These are phyloP conservation scores for Lanius ludovicianus DNA, from an alignment of 2,113 vertebrate genomes.

Conservation along the genomic window DNA sequence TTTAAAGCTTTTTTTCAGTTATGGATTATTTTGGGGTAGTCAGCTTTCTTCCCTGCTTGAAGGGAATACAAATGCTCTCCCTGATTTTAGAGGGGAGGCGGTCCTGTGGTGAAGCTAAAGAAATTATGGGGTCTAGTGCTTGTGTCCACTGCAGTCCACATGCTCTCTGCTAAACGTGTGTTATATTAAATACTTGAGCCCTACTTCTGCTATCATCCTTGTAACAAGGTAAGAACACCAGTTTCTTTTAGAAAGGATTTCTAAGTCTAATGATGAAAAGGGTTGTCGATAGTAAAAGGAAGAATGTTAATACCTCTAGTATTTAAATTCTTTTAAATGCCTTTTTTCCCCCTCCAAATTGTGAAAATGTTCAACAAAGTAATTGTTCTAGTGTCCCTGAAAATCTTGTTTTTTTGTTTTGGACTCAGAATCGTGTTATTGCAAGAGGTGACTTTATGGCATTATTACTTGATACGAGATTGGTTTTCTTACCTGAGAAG, in stretches of 20 bases:
- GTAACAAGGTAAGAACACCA: neutral
- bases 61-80: neutral
- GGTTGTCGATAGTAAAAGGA: neutral
- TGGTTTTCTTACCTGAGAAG: neutral
- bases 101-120: neutral
- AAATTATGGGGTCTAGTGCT: neutral
- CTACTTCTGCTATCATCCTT: neutral
- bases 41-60: neutral
- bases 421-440: neutral
- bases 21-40: neutral
- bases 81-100: neutral
- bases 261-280: neutral
- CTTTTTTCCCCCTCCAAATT: no score
- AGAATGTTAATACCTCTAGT: neutral
- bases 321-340: neutral
- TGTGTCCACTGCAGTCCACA: fast-evolving
- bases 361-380: neutral
- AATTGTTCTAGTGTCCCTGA: neutral
- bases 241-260: neutral
- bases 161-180: neutral
- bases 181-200: neutral
- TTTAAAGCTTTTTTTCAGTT: neutral
- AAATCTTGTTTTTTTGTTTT: neutral
- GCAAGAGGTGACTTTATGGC: neutral
- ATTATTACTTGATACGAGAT: neutral